phyloP scores from a whole-genome alignment of 1,140 invertebrate species.

The Drosophila santomea region DNA sequence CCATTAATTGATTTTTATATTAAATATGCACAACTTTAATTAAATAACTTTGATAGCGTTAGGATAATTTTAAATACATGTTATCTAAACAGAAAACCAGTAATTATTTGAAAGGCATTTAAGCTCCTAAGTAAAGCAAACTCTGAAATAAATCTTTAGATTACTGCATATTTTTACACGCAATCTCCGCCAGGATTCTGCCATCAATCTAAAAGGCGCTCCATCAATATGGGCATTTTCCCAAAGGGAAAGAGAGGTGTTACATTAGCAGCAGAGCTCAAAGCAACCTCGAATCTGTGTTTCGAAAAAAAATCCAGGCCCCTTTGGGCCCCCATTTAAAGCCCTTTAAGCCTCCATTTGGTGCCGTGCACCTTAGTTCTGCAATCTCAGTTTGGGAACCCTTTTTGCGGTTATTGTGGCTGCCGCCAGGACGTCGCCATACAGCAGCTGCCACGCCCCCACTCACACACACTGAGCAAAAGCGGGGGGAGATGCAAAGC shows the following conservation, averaged over 20 bases:
- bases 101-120: too few species aligned
- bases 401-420: slow-evolving; percentile 30
- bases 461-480: background rate
- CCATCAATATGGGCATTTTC: background rate
- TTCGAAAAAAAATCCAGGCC: background rate
- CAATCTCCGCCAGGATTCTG: background rate
- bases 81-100: background rate
- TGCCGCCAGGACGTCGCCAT: slow-evolving; percentile 38
- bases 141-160: background rate
- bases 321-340: background rate
- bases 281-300: slow-evolving; percentile 6
- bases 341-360: background rate
- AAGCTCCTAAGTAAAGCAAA: background rate
- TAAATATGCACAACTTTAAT: too few species aligned
- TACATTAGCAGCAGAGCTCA: slow-evolving; percentile 1
- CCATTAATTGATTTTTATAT: too few species aligned
- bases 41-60: too few species aligned
- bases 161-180: background rate
- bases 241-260: slow-evolving; percentile 4
- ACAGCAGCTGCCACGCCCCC: slow-evolving; percentile 25
- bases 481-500: background rate
- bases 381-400: slow-evolving; percentile 9
- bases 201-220: slow-evolving; percentile 2
- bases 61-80: background rate
- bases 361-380: background rate